Evolutionary conservation across 1,140 invertebrate genomes (phyloP).

Genomic region (Ooceraea biroi): DNA sequence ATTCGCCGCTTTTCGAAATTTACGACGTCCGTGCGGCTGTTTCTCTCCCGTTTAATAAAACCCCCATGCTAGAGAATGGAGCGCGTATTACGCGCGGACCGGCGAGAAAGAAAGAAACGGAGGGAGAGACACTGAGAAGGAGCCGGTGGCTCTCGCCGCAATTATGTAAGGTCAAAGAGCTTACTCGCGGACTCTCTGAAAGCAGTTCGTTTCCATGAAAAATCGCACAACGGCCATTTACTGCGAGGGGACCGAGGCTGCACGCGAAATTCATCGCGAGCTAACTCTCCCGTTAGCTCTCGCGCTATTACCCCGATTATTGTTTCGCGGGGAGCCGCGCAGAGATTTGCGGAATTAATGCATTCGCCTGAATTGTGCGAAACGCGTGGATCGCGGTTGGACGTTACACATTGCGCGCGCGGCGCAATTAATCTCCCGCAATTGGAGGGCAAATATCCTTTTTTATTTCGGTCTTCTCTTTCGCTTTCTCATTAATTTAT

Average conservation of each 20-base stretch:
- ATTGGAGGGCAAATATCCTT: too few species aligned
- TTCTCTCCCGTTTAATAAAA: slow-evolving; percentile 67
- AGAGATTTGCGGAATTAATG: background rate
- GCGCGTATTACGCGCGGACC: slow-evolving; percentile 42
- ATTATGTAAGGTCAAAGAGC: slow-evolving; percentile 56
- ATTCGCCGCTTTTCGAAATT: slow-evolving; percentile 54
- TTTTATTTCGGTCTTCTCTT: too few species aligned
- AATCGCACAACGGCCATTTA: slow-evolving; percentile 35
- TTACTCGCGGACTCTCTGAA: slow-evolving; percentile 23
- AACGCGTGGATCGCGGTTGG: background rate
- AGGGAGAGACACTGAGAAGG: background rate
- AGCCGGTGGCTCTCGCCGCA: slow-evolving; percentile 28
- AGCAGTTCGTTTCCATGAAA: slow-evolving; percentile 39
- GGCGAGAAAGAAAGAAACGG: background rate
- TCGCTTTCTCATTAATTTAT: too few species aligned
- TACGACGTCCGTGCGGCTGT: slow-evolving; percentile 48
- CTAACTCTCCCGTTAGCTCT: background rate
- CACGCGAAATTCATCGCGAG: slow-evolving; percentile 1
- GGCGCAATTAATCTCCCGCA: background rate
- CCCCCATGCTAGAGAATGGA: slow-evolving; percentile 50
- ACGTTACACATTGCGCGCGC: background rate
- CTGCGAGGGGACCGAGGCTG: background rate
- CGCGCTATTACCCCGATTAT: slow-evolving; percentile 34
- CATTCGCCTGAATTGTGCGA: background rate
- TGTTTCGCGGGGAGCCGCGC: background rate